Evolutionary conservation across 2,797 vertebrate species (phyloP).

Genomic region (Peromyscus attwateri): DNA sequence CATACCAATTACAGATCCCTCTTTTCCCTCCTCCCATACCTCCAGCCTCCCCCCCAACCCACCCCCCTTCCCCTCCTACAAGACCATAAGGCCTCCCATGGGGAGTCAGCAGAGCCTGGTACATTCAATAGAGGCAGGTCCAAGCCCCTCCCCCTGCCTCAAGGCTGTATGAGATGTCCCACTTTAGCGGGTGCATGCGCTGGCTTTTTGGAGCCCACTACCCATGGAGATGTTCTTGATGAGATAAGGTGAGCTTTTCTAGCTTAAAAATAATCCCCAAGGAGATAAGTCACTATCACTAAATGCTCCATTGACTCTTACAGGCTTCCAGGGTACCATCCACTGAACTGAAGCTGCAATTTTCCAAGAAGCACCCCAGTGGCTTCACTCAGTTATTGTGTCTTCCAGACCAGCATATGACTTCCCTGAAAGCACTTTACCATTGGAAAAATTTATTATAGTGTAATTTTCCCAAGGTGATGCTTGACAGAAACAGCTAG

Average conservation of each 20-base stretch:
- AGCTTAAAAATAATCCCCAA: conserved; percentile 43
- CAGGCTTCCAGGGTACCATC: conserved; percentile 49
- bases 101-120: too few relatives aligned
- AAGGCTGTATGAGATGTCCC: too few relatives aligned
- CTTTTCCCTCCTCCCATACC: too few relatives aligned
- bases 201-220: too few relatives aligned
- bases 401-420: conserved; percentile 63
- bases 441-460: conserved; percentile 49
- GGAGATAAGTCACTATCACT: neutral
- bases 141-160: too few relatives aligned
- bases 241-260: conserved; percentile 15
- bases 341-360: conserved; percentile 63
- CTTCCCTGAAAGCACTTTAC: conserved; percentile 74
- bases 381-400: conserved; percentile 64
- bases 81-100: too few relatives aligned
- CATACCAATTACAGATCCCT: too few relatives aligned
- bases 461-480: conserved; percentile 57
- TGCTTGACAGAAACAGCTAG: conserved; percentile 38
- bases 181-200: too few relatives aligned
- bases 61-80: too few relatives aligned
- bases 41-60: too few relatives aligned
- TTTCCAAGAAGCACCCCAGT: conserved; percentile 71
- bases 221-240: conserved; percentile 43
- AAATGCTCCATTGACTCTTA: conserved; percentile 71
- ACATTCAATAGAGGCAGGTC: too few relatives aligned